Evolutionary conservation across 1,140 invertebrate species (phyloP), one percentile per base, ranked within the genome.

Genomic region (Neotoxoptera formosana): DNA sequence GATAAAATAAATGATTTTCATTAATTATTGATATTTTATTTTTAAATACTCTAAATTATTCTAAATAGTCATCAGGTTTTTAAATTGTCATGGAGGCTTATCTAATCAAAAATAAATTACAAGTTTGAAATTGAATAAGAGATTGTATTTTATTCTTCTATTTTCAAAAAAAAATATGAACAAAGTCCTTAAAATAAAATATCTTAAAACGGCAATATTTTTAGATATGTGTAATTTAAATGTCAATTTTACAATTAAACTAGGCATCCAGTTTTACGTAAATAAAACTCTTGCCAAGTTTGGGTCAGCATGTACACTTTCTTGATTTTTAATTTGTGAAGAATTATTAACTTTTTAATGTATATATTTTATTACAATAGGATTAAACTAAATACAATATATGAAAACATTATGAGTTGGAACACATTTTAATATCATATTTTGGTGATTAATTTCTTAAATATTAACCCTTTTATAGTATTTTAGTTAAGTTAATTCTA

Each of bases 1-100:
- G 95, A n/a, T n/a, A 88, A 93, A 88, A 87, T 51, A n/a, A 83
- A 83, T n/a, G 14, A 11, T 45, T 11, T 90, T 30, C 20, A 67
- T 67, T 53, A 48, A 92, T 83, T 83, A 76, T 34, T 34, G 20
- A 83, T 41, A 48, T 0, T 20, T 48, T 23, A n/a, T 48, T 47
- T n/a, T 30, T 48, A 36, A 83, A 53, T 25, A 48, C 11, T 48
- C 45, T 20, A 47, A 92, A 89, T 23, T 51, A 34, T 8, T 21
- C 7, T 21, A 20, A 36, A 81, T 81, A 81, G 17, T 6, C 30
- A 30, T 6, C n/a, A 67, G 1, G 3, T 4, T 67, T 67, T 67
- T 14, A 67, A 67, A n/a, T 17, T 67, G 11, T 17, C 14, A 76
- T 0, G 4, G 6, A n/a, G 6, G 6, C 30, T n/a, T 14, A n/a